These are phyloP conservation scores for Notothenia rossii DNA, from an alignment of 2,113 vertebrate genomes.

Conservation along the genomic window DNA sequence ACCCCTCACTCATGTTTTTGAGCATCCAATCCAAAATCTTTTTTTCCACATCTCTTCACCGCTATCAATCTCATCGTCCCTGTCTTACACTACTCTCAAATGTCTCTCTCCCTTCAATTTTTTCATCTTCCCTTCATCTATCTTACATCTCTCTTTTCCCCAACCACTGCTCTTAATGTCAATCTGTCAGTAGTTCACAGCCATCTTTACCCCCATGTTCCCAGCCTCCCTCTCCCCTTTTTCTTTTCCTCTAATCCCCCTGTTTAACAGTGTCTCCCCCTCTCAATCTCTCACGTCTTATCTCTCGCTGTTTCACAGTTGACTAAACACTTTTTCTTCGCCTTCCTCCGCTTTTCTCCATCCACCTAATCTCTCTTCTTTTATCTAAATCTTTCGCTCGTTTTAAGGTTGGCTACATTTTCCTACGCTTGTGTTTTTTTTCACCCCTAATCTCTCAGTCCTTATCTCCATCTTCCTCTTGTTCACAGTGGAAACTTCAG, in stretches of 20 bases:
- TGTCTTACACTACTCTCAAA: conserved; percentile 17
- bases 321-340: conserved; percentile 72
- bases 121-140: conserved; percentile 36
- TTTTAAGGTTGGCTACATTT: conserved; percentile 68
- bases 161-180: conserved; percentile 38
- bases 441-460: conserved; percentile 61
- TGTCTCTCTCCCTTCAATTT: conserved; percentile 13
- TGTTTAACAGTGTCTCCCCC: conserved; percentile 20
- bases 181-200: conserved; percentile 56
- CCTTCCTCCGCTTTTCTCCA: conserved; percentile 56
- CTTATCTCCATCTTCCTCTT: conserved; percentile 75
- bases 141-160: conserved; percentile 42
- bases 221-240: conserved; percentile 54
- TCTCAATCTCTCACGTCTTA: conserved; percentile 57
- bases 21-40: conserved; percentile 21
- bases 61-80: conserved; percentile 18
- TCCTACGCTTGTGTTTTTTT: conserved; percentile 33
- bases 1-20: conserved; percentile 4
- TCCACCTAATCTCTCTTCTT: conserved; percentile 64
- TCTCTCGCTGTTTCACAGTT: conserved; percentile 74
- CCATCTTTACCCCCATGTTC: conserved; percentile 43
- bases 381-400: conserved; percentile 71
- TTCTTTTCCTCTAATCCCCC: conserved; percentile 55
- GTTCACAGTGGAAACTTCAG: conserved; percentile 72
- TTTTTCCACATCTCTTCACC: conserved; percentile 10